Evolutionary conservation across 2,113 vertebrate species (phyloP).

Genomic region (Periophthalmodon schlosseri): DNA sequence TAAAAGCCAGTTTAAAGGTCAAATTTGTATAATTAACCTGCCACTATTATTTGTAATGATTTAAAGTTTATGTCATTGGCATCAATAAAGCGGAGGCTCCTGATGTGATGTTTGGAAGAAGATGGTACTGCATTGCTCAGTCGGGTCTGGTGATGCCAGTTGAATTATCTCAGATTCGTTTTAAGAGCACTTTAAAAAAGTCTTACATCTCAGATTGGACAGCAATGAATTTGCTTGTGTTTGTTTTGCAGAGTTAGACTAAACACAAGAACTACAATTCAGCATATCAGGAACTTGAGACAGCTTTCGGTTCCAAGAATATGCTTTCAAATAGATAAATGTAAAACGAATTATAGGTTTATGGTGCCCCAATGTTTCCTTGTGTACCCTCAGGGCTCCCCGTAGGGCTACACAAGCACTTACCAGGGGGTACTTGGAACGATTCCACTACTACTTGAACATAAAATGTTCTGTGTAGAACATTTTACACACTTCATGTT

Average conservation of each 20-base stretch:
- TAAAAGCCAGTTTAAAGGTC: not conserved
- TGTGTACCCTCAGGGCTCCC: too few species aligned
- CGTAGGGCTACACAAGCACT: too few species aligned
- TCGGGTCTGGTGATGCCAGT: not conserved
- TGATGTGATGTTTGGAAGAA: not conserved
- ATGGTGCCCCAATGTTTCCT: not conserved
- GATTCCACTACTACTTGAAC: too few species aligned
- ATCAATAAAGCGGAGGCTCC: too few species aligned
- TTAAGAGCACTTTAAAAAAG: not conserved
- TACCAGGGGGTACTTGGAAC: too few species aligned
- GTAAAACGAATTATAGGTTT: not conserved
- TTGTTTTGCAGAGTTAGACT: not conserved
- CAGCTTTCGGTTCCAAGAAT: not conserved
- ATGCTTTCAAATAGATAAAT: not conserved
- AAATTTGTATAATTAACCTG: not conserved
- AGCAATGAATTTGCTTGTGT: not conserved
- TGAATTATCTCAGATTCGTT: not conserved
- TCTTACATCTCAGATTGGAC: not conserved
- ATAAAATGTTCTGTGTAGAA: too few species aligned
- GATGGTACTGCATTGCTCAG: not conserved
- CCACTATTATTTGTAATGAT: too few species aligned
- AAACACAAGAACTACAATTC: not conserved
- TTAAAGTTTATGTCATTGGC: not conserved
- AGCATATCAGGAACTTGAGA: not conserved
- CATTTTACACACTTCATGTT: too few species aligned